Conservation (phyloP, 2,113 vertebrate species). For the Brachirus orientalis region DNA sequence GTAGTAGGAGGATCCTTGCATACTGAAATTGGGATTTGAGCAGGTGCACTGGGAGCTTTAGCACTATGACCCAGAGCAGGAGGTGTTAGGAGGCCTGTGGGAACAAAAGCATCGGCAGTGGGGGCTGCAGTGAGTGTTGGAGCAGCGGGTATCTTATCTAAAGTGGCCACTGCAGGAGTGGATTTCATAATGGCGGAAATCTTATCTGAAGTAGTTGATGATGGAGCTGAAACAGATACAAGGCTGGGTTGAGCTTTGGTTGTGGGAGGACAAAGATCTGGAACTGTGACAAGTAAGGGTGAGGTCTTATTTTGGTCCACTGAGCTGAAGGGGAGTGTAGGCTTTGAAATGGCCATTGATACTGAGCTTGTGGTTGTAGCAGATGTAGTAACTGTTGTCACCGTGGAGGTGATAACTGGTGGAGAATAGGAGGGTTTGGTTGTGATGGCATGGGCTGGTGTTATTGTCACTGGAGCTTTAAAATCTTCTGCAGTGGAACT, state of each 20-base stretch:
- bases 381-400: slow-evolving; percentile 19
- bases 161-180: slow-evolving; percentile 3
- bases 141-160: slow-evolving; percentile 43
- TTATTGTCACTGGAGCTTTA: slow-evolving; percentile 25
- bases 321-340: slow-evolving; percentile 11
- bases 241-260: slow-evolving; percentile 30
- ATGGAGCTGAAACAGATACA: slow-evolving; percentile 23
- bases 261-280: slow-evolving; percentile 19
- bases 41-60: slow-evolving; percentile 6
- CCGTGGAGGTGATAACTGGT: slow-evolving; percentile 15
- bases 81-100: slow-evolving; percentile 21
- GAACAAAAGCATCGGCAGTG: slow-evolving; percentile 21
- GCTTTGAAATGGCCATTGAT: slow-evolving; percentile 26
- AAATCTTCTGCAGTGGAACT: slow-evolving; percentile 27
- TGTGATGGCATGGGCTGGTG: slow-evolving; percentile 15
- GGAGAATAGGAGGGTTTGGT: slow-evolving; percentile 22
- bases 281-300: slow-evolving; percentile 8
- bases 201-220: slow-evolving; percentile 39
- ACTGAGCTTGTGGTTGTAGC: slow-evolving; percentile 15
- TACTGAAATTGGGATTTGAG: slow-evolving; percentile 3
- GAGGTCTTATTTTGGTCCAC: slow-evolving; percentile 20
- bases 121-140: slow-evolving; percentile 5
- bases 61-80: slow-evolving; percentile 20
- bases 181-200: slow-evolving; percentile 31
- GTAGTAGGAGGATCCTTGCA: slow-evolving; percentile 10